Base-by-base conservation (phyloP, 1,140 invertebrate genomes). In the Ptiloglossa arizonensis region DNA sequence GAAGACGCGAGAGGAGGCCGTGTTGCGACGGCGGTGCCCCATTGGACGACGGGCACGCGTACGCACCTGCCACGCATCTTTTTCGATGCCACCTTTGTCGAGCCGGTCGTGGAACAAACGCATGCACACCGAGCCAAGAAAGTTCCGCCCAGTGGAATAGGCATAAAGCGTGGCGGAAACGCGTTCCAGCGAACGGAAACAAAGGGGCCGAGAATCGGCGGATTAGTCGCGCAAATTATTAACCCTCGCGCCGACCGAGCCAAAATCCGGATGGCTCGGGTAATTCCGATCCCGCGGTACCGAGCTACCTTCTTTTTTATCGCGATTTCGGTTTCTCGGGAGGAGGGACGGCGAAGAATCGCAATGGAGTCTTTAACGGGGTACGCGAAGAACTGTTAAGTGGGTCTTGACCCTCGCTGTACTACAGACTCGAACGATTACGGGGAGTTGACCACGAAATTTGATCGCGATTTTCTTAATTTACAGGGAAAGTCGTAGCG, bases 21-120 rank as follows among this genome's bases (percentile, higher is more conserved):
- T 50, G 22, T 11, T 5, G 32, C 29, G 24, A 52, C 57, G 57
- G 78, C 74, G 75, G 68, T 73, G 72, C 68, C 80, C 81, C 80
- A 92, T 92, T 92, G 90, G 91, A 81, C 83, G 86, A 67, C 70
- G 27, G 91, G 91, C 91, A 92, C 91, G 91, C 90, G 91, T 86
- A 86, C 88, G 87, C 91, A 91, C 90, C 90, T 91, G 90, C 89
- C 89, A 86, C 82, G 84, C 88, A 89, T 90, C 87, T 87, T 91
- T 89, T 89, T 82, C 76, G 71, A 84, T n/a, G 79, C 63, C 80
- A 87, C 85, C 88, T 90, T 89, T 90, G 87, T 87, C 86, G 84
- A 82, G 81, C 82, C 87, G 85, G 81, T 72, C 77, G 48, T n/a
- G 46, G 84, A 85, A 80, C 83, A 70, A 86, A 80, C 64, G 27